These are phyloP conservation scores for Cassiopea xamachana DNA, from an alignment of 30 jellyfish, hydroid and myxozoan species.

Conservation along the genomic window DNA sequence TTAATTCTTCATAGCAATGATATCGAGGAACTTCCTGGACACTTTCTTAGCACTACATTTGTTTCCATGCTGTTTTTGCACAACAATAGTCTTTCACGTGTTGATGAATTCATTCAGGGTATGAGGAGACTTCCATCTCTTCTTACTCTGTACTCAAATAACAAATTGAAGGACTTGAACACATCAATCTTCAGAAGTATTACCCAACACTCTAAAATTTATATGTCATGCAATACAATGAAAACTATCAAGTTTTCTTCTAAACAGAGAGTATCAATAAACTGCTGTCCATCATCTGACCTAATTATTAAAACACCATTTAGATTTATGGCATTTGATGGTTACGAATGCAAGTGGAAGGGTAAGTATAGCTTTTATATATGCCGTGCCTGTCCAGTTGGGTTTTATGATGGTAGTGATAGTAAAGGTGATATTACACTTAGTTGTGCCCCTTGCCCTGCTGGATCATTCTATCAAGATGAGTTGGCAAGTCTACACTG, in stretches of 20 bases:
- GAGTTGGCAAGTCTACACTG: constrained; percentile 37
- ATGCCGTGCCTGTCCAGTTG: constrained; percentile 60
- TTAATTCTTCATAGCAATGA: constrained; percentile 30
- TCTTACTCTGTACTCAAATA: constrained; percentile 22
- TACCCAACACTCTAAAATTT: constrained; percentile 16
- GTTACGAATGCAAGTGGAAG: constrained; percentile 29
- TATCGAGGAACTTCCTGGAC: constrained; percentile 25
- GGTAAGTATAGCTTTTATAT: neutral
- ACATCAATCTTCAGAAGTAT: neutral
- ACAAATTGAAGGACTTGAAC: constrained; percentile 6
- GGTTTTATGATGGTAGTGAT: neutral
- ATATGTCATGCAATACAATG: constrained; percentile 19
- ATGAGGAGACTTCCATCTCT: constrained; percentile 1
- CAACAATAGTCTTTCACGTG: constrained; percentile 10
- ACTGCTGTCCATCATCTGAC: constrained; percentile 35
- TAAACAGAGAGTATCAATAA: constrained; percentile 13
- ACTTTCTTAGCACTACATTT: neutral
- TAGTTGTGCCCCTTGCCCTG: constrained; percentile 49
- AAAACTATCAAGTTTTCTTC: neutral
- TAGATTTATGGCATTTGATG: constrained; percentile 1
- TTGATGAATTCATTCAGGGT: constrained; percentile 23
- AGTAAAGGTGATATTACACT: neutral
- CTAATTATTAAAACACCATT: neutral
- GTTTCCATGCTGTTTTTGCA: neutral
- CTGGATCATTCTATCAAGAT: constrained; percentile 65